Evolutionary conservation across 2,888 invertebrate genomes (phyloP).

Genomic region (Plebejus melissa): DNA sequence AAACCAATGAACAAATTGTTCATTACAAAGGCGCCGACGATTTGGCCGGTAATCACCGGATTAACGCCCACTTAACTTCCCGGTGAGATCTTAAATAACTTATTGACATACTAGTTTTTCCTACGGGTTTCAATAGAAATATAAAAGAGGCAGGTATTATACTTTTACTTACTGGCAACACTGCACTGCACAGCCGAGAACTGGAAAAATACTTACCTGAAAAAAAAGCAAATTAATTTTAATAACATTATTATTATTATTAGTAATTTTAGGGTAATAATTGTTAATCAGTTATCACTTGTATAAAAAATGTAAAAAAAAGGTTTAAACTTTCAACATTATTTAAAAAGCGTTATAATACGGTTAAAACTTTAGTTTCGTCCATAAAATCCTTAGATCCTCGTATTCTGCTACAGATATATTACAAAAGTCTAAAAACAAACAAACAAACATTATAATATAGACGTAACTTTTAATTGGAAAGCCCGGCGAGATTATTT

Average conservation of each 20-base stretch:
- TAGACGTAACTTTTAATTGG: slow-evolving; percentile 31
- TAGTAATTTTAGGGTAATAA: too few species aligned
- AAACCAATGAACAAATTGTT: slow-evolving; percentile 58
- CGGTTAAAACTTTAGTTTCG: too few species aligned
- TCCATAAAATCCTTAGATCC: too few species aligned
- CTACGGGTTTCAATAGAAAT: not conserved
- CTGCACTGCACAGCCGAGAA: not conserved
- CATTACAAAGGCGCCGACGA: slow-evolving; percentile 48
- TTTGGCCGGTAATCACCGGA: slow-evolving; percentile 70
- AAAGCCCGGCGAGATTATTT: slow-evolving; percentile 30
- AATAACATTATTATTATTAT: too few species aligned
- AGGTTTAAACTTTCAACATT: too few species aligned
- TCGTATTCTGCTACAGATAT: not conserved
- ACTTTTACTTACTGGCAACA: too few species aligned
- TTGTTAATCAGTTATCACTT: too few species aligned
- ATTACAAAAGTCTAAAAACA: not conserved
- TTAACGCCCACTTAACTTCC: slow-evolving; percentile 62
- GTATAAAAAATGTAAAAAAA: too few species aligned
- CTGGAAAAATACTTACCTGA: not conserved
- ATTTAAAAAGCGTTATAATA: too few species aligned
- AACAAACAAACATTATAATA: slow-evolving; percentile 8
- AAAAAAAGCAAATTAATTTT: not conserved
- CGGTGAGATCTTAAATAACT: slow-evolving; percentile 33
- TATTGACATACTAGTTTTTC: not conserved
- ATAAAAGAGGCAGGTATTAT: not conserved